These are phyloP conservation scores for Ochotona curzoniae DNA, from an alignment of 2,113 vertebrate genomes.

Conservation along the genomic window DNA sequence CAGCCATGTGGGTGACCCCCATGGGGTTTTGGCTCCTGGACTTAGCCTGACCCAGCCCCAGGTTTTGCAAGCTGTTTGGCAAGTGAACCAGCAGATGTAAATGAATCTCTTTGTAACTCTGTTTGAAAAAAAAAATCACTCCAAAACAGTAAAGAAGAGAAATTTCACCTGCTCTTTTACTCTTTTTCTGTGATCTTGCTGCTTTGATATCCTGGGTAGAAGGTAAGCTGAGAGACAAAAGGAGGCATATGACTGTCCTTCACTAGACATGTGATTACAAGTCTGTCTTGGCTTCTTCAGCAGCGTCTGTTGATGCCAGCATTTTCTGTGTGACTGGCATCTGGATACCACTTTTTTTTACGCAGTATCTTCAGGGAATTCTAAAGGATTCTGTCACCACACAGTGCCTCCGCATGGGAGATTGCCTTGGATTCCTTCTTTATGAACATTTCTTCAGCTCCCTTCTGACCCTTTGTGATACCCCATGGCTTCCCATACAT, in stretches of 20 bases:
- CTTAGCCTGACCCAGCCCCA: too few species aligned
- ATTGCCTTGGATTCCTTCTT: not conserved
- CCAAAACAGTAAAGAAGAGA: not conserved
- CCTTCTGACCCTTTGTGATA: too few species aligned
- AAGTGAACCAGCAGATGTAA: too few species aligned
- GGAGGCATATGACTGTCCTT: not conserved
- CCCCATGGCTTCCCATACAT: not conserved
- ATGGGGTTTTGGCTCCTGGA: too few species aligned
- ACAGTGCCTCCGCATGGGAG: rapidly evolving
- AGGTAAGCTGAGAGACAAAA: not conserved
- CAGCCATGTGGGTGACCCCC: too few species aligned
- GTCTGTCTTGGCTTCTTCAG: not conserved
- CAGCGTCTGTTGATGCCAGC: not conserved
- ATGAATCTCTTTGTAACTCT: too few species aligned
- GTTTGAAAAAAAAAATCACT: too few species aligned
- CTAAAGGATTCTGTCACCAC: not conserved
- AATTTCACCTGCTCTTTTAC: not conserved
- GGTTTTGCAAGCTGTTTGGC: too few species aligned
- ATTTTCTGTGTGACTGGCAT: not conserved
- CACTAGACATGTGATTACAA: not conserved
- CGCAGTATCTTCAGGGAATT: not conserved
- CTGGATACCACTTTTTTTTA: not conserved
- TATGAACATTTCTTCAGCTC: not conserved
- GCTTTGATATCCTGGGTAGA: not conserved
- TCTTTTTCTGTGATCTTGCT: not conserved